Evolutionary conservation across 2,113 vertebrate genomes (phyloP).

Genomic region (Notothenia rossii): DNA sequence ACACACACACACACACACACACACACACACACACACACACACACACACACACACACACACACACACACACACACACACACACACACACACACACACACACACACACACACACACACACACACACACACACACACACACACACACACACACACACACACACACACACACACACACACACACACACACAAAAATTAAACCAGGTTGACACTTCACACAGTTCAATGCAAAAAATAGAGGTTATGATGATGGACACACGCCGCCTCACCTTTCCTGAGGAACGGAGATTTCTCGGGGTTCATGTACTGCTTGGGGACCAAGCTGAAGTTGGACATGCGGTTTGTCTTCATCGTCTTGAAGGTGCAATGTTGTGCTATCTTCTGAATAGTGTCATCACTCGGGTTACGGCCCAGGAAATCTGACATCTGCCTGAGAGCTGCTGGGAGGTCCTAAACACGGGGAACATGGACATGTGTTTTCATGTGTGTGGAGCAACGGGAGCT

Average conservation of each 20-base stretch:
- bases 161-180: too few relatives aligned
- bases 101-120: too few relatives aligned
- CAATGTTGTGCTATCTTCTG: conserved; percentile 76
- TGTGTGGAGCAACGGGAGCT: not conserved
- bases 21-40: too few relatives aligned
- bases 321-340: conserved; percentile 84
- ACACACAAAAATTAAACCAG: too few relatives aligned
- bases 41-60: too few relatives aligned
- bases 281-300: conserved; percentile 69
- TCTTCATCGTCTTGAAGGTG: conserved; percentile 83
- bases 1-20: not conserved
- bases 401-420: conserved; percentile 78
- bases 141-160: too few relatives aligned
- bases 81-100: too few relatives aligned
- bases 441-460: conserved; percentile 76
- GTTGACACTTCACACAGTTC: too few relatives aligned
- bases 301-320: conserved; percentile 52
- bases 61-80: too few relatives aligned
- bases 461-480: not conserved
- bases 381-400: conserved; percentile 73
- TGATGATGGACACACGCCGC: not conserved
- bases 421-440: conserved; percentile 68
- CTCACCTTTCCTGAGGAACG: conserved; percentile 85
- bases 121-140: too few relatives aligned
- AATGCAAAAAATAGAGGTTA: too few relatives aligned